A percentile compares a stretch with the other conserved stretches of the same genome.
phyloP scores from a whole-genome alignment of 2,797 vertebrate genomes.

The Presbytis comata region DNA sequence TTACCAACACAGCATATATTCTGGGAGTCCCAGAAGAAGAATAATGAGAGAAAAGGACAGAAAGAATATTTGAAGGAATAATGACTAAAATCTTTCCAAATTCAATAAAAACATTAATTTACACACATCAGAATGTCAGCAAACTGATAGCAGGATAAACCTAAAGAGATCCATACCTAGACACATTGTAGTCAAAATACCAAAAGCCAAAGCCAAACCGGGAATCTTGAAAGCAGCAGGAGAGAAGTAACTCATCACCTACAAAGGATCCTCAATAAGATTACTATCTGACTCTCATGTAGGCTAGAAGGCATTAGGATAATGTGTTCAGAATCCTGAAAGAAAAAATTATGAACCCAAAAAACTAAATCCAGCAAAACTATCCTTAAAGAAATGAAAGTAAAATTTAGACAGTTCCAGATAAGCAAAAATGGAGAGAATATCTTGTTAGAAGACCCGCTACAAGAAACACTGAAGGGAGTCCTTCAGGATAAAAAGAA shows the following conservation, averaged over 20 bases:
- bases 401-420: neutral
- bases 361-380: neutral
- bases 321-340: neutral
- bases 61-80: neutral
- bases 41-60: neutral
- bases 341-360: neutral
- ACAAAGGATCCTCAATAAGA: neutral
- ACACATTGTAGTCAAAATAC: neutral
- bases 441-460: neutral
- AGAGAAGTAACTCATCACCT: neutral
- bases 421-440: neutral
- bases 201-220: too few species aligned
- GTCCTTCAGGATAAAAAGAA: neutral
- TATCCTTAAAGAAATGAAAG: too few species aligned
- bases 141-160: too few species aligned
- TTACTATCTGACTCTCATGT: neutral
- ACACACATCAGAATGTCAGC: neutral
- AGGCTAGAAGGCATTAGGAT: neutral
- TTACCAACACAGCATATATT: neutral
- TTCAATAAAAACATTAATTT: neutral
- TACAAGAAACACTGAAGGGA: neutral
- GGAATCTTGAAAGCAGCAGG: neutral
- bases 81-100: neutral
- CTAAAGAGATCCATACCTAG: neutral
- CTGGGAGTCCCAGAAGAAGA: neutral